A percentile compares a stretch with the other conserved stretches of the same genome.
These are phyloP conservation scores for Carterocephalus palaemon DNA, from an alignment of 2,888 invertebrate genomes.

Conservation along the genomic window DNA sequence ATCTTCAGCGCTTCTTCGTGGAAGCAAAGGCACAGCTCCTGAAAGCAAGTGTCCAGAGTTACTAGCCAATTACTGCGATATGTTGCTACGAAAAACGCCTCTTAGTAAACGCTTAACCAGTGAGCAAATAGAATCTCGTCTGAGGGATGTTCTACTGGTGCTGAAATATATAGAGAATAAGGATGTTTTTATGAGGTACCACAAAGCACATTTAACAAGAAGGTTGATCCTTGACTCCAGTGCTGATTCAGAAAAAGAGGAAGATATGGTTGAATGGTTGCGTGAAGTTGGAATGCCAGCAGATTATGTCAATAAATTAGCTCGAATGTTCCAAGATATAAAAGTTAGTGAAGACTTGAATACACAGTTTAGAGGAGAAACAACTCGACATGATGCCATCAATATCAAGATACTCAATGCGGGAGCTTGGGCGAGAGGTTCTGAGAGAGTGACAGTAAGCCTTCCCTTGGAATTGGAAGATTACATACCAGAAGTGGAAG, in stretches of 20 bases:
- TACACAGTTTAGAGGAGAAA: constrained; percentile 92
- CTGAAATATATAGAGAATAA: constrained; percentile 99
- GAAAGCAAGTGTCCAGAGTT: constrained; percentile 99
- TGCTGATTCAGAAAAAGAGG: constrained; percentile 99
- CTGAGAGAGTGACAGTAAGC: constrained; percentile 96
- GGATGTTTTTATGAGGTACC: constrained; percentile 99
- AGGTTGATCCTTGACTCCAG: constrained; percentile 97
- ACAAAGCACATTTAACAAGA: constrained; percentile 98
- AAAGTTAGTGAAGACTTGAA: constrained; percentile 98
- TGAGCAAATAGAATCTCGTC: constrained; percentile 96
- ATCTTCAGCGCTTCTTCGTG: constrained; percentile 80
- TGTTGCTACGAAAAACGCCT: constrained; percentile 97
- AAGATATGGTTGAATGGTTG: constrained; percentile 99
- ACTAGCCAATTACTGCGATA: constrained; percentile 99
- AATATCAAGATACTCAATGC: constrained; percentile 99
- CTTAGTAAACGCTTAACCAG: constrained; percentile 96
- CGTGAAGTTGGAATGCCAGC: constrained; percentile 99
- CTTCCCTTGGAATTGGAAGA: constrained; percentile 98
- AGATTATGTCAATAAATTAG: constrained; percentile 98
- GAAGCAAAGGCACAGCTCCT: constrained; percentile 85
- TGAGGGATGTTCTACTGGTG: constrained; percentile 96
- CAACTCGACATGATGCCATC: constrained; percentile 90
- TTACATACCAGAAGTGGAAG: constrained; percentile 99
- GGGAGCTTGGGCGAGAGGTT: constrained; percentile 98
- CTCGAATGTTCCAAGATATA: constrained; percentile 98